Conservation (phyloP, 2,113 vertebrate species). For the Neogobius melanostomus region DNA sequence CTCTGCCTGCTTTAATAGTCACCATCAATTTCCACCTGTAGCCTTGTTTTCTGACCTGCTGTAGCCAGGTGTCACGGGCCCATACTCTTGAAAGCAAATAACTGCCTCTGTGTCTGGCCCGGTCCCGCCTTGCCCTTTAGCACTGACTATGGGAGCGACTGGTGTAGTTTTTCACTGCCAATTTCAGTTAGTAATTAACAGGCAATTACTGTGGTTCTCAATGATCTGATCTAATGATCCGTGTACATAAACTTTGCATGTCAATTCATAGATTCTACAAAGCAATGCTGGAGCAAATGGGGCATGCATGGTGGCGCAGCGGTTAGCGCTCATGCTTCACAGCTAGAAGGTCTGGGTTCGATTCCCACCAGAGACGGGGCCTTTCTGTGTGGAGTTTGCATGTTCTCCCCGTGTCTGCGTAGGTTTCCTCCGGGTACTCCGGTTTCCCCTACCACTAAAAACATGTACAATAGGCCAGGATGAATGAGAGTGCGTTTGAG, state of each 20-base stretch:
- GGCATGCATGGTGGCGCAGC: too few relatives aligned
- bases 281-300: neutral
- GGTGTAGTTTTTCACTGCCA: neutral
- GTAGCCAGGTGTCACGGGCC: neutral
- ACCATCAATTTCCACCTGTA: constrained; percentile 20
- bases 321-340: too few relatives aligned
- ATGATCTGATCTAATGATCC: neutral
- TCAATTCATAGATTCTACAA: neutral
- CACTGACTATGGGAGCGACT: constrained; percentile 4
- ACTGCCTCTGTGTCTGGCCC: constrained; percentile 4
- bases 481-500: too few relatives aligned
- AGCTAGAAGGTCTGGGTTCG: too few relatives aligned
- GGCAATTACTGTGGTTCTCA: neutral
- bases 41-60: constrained; percentile 22
- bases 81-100: constrained; percentile 9
- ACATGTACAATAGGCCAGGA: too few relatives aligned
- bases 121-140: constrained; percentile 15
- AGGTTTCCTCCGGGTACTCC: too few relatives aligned
- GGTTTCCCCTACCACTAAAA: too few relatives aligned
- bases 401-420: too few relatives aligned
- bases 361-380: too few relatives aligned
- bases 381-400: too few relatives aligned
- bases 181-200: neutral
- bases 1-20: constrained; percentile 15
- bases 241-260: too few relatives aligned